Evolutionary conservation across 2,113 vertebrate species (phyloP), one percentile per base, ranked within the genome.

Genomic region (Tapirus terrestris): DNA sequence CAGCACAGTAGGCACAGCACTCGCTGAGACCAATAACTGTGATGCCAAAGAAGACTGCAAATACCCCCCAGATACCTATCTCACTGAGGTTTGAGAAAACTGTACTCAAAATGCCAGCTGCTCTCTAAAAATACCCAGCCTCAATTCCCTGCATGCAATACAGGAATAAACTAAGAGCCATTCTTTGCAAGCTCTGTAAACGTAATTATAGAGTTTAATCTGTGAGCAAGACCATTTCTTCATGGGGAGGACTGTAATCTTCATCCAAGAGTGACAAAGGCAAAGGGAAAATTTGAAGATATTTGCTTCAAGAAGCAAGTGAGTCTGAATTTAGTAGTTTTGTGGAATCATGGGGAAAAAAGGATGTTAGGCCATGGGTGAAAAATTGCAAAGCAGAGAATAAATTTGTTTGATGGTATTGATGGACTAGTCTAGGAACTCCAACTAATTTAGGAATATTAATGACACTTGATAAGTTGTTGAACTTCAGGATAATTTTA

Each of bases 331-430:
- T 83, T 70, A 83, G 58, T 21, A 72, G 75, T 68, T 88, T 29
- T 43, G 3, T 89, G 58, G 18, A 56, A 53, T 87, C 12, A 5
- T 76, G 29, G 29, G 8, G 17, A 43, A 68, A 63, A 17, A n/a
- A 77, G 43, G 8, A 6, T 33, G 53, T 86, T n/a, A 72, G 36
- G 21, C 7, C 25, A 65, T 56, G 9, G 25, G 39, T 91, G 48
- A 81, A 36, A 94, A 91, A 48, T 68, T 89, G 23, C 45, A 81
- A 89, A 87, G 73, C 17, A 81, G 36, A 93, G 21, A 88, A 91
- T 70, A 60, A 48, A 61, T 48, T 65, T 83, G 8, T 77, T 85
- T 73, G 43, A 53, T 82, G 39, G 13, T 27, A 31, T 23, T 68
- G 48, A 10, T 56, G 2, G 58, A n/a, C 13, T 68, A 53, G 51